A percentile compares a stretch with the other conserved stretches of the same genome.
Conservation (phyloP, 2,113 vertebrate genomes). For the Antigone vipio region DNA sequence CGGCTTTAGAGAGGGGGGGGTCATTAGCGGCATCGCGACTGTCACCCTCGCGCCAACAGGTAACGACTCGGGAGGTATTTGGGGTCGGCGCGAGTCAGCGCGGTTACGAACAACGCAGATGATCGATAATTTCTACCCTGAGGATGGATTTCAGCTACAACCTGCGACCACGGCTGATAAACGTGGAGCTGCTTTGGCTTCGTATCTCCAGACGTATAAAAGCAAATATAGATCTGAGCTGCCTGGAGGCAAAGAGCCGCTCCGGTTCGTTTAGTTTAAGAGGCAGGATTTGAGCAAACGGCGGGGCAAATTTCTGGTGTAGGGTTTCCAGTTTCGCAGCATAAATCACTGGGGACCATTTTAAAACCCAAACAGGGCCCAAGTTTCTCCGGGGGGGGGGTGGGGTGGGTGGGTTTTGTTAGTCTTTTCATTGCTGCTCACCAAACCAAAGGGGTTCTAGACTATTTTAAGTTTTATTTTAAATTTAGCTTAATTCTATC, state of each 20-base stretch:
- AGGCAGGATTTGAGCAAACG: not conserved
- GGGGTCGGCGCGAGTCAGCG: not conserved
- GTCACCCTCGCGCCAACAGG: not conserved
- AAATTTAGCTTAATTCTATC: not conserved
- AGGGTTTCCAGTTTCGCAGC: not conserved
- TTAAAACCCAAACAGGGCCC: not conserved
- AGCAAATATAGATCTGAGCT: not conserved
- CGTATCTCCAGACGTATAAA: not conserved
- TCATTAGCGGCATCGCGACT: rapidly evolving
- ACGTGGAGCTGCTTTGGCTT: not conserved
- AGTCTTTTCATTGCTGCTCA: not conserved
- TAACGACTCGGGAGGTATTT: not conserved
- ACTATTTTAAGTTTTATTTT: not conserved
- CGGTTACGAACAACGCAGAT: not conserved
- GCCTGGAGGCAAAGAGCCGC: not conserved
- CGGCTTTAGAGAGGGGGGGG: not conserved
- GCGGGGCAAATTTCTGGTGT: not conserved
- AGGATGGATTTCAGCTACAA: not conserved
- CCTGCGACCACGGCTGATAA: not conserved
- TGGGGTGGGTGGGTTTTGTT: not conserved
- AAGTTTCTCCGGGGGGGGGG: not conserved
- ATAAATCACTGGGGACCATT: not conserved
- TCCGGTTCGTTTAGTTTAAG: not conserved
- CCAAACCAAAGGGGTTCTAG: not conserved
- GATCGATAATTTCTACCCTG: not conserved